phyloP scores from a whole-genome alignment of 1,140 invertebrate species.

The Saccostrea glomerata region DNA sequence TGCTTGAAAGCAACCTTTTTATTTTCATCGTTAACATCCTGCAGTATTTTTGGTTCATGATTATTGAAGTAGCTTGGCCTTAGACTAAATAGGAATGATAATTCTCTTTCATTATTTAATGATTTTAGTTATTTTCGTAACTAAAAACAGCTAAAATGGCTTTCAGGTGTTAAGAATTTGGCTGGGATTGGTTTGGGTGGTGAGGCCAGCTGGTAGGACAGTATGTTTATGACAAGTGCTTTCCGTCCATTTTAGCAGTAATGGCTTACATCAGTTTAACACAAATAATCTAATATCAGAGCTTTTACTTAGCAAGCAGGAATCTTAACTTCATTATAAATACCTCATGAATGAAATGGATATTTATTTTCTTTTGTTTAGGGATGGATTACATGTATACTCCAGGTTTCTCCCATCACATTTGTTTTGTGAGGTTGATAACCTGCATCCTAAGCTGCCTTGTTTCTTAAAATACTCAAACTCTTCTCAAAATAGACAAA shows the following conservation, averaged over 20 bases:
- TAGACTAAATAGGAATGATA: background rate
- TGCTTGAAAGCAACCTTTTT: background rate
- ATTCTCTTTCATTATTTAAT: background rate
- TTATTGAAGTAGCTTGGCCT: background rate
- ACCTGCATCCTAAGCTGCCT: background rate
- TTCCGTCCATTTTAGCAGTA: constrained; percentile 27
- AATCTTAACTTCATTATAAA: background rate
- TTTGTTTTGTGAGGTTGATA: background rate
- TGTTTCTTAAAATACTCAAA: constrained; percentile 4
- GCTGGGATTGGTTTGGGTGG: background rate
- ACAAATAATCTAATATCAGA: background rate
- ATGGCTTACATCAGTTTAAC: constrained; percentile 19
- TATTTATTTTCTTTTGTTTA: background rate
- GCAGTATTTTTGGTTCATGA: background rate
- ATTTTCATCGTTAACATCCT: background rate
- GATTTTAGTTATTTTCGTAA: background rate
- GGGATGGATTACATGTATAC: background rate
- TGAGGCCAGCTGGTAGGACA: background rate
- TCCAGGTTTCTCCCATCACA: background rate
- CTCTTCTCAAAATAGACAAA: background rate
- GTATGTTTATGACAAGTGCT: background rate
- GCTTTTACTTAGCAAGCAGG: background rate
- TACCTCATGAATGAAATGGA: background rate
- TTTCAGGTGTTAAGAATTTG: background rate
- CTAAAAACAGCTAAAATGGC: background rate